Percentiles rank a stretch among this genome's conserved stretches.
Evolutionary conservation across 2,113 vertebrate species (phyloP).

Genomic region (Leptobrachium ailaonicum): DNA sequence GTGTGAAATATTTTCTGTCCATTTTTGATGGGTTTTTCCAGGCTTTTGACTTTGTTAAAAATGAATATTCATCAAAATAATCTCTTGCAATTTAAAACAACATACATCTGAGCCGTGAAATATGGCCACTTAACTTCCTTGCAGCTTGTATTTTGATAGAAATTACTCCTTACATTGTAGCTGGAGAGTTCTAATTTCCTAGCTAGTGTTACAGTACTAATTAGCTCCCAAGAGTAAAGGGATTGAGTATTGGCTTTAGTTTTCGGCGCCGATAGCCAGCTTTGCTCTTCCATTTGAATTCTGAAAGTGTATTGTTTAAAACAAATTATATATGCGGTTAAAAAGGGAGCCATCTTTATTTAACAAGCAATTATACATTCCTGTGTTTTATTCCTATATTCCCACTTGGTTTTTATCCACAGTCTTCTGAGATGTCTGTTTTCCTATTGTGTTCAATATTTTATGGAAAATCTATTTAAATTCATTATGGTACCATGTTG

Average conservation of each 20-base stretch:
- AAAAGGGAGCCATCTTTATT: constrained; percentile 22
- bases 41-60: background rate
- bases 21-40: constrained; percentile 4
- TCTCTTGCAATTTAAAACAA: background rate
- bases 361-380: background rate
- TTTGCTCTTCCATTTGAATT: constrained; percentile 52
- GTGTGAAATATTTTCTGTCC: background rate
- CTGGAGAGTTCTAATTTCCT: constrained; percentile 51
- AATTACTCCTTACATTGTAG: constrained; percentile 53
- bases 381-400: no score
- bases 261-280: constrained; percentile 55
- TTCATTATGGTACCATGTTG: no score
- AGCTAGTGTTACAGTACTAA: constrained; percentile 53
- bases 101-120: background rate
- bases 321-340: constrained; percentile 29
- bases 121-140: constrained; percentile 8
- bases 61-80: constrained; percentile 3
- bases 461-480: no score
- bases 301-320: constrained; percentile 53
- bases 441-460: no score
- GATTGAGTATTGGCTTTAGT: constrained; percentile 56
- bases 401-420: no score
- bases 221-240: constrained; percentile 63
- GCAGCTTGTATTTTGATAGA: constrained; percentile 56
- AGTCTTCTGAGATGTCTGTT: no score